phyloP scores from a whole-genome alignment of 2,113 vertebrate species.

The Otolemur garnettii region DNA sequence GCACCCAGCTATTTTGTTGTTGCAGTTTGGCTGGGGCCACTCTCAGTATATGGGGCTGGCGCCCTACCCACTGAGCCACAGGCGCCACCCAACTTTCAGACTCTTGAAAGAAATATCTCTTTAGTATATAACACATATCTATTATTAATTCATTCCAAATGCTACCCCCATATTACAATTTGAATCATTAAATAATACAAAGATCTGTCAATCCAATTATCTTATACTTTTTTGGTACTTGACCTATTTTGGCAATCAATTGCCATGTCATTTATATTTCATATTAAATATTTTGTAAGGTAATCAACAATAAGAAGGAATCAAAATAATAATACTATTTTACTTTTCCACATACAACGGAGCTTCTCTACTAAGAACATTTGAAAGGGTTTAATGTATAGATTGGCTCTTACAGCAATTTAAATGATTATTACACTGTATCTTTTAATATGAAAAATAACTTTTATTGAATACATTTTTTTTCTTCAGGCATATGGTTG shows the following conservation, averaged over 20 bases:
- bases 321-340: slow-evolving; percentile 8
- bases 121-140: neutral
- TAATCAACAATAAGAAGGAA: slow-evolving; percentile 42
- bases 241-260: slow-evolving; percentile 32
- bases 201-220: slow-evolving; percentile 21
- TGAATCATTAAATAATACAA: slow-evolving; percentile 41
- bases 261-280: slow-evolving; percentile 18
- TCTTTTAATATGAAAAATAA: slow-evolving; percentile 51
- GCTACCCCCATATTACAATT: neutral
- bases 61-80: too few species aligned
- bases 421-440: slow-evolving; percentile 38
- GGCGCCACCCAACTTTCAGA: neutral
- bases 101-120: slow-evolving; percentile 35
- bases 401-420: neutral
- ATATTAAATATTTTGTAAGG: slow-evolving; percentile 23
- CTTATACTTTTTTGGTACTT: slow-evolving; percentile 38
- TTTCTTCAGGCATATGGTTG: slow-evolving; percentile 25
- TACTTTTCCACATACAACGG: slow-evolving; percentile 16
- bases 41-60: too few species aligned
- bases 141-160: slow-evolving; percentile 27
- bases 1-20: too few species aligned
- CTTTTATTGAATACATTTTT: slow-evolving; percentile 9
- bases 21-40: too few species aligned
- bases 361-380: neutral
- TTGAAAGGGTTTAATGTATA: neutral